These are phyloP conservation scores for Sitodiplosis mosellana DNA, from an alignment of 1,140 invertebrate genomes.

Conservation along the genomic window DNA sequence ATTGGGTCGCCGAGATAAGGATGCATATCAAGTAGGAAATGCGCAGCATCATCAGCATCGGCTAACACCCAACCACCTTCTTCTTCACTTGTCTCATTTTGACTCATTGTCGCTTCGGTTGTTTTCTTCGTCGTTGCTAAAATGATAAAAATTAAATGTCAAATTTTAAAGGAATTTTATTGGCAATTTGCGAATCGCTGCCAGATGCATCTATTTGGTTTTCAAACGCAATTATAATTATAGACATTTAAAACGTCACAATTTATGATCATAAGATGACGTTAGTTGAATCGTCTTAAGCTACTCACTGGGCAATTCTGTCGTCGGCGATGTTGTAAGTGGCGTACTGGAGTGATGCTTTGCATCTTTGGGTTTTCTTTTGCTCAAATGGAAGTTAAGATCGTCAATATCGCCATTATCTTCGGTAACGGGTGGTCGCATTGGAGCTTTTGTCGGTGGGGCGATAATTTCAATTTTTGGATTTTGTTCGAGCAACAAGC, in stretches of 20 bases:
- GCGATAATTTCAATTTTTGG: conserved; percentile 19
- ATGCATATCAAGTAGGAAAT: conserved; percentile 46
- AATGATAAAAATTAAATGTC: too few species aligned
- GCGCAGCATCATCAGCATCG: conserved; percentile 30
- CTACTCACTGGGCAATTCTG: background rate
- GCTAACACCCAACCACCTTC: conserved; percentile 18
- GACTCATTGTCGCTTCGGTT: background rate
- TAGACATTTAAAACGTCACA: too few species aligned
- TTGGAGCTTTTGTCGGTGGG: conserved; percentile 9
- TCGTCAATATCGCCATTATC: conserved; percentile 29
- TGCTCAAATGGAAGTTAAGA: conserved; percentile 28
- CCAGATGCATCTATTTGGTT: too few species aligned
- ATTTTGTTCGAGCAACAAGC: conserved; percentile 30
- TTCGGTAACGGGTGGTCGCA: conserved; percentile 4
- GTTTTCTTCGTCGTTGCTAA: background rate
- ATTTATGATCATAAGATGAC: too few species aligned
- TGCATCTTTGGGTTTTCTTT: conserved; percentile 17
- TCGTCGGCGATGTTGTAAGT: background rate
- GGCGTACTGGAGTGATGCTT: background rate
- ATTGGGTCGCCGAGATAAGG: conserved; percentile 45
- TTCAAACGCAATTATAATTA: too few species aligned
- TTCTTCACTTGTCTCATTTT: background rate
- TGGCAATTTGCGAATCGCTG: too few species aligned
- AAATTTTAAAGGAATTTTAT: too few species aligned
- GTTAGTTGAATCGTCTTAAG: too few species aligned